Base-by-base conservation (phyloP, 92 coral and sea anemone genomes). In the Montipora capitata region DNA sequence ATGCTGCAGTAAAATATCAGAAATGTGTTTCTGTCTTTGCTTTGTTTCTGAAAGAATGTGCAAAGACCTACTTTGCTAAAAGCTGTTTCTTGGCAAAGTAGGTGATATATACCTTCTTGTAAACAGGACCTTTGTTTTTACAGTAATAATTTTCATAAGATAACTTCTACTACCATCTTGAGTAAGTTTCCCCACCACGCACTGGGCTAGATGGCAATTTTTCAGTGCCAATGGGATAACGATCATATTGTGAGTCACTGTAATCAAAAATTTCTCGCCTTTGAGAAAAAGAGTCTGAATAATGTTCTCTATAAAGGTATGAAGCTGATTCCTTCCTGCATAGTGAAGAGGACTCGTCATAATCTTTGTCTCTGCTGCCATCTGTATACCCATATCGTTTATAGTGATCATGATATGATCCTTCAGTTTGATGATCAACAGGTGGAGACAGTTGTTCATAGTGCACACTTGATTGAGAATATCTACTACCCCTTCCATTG, bases 401-500 rank as follows among this genome's bases (percentile, higher is more conserved):
- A 59, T 90, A 89, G 57, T 83, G 85, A 35, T 82, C 80, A 41
- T 89, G 76, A 20, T 78, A 87, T 40, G 85, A 72, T 41, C 52
- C 78, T 4, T 85, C 88, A 7, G 83, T 90, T 27, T 27, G 35
- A 63, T 91, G 89, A 43, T 93, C 96, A 42, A 94, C 83, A 9
- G 98, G 95, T 12, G 98, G 98, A 5, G 96, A 94, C 74, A 95
- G 76, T 70, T 95, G 98, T 66, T 95, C 98, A 79, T 95, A 95
- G 68, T 91, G 91, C 80, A 89, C 74, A 16, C 78, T 85, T 42
- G 93, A 61, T 68, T 89, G 91, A 6, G 79, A 69, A 59, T 89
- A 94, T 10, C 90, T 75, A 85, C 72, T 65, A 13, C 73, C 77
- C 35, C 89, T 80, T 1, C 74, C 42, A 40, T 42, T 82, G 39